Conservation (phyloP, 2,797 vertebrate species). For the Brachyrhaphis roseni region DNA sequence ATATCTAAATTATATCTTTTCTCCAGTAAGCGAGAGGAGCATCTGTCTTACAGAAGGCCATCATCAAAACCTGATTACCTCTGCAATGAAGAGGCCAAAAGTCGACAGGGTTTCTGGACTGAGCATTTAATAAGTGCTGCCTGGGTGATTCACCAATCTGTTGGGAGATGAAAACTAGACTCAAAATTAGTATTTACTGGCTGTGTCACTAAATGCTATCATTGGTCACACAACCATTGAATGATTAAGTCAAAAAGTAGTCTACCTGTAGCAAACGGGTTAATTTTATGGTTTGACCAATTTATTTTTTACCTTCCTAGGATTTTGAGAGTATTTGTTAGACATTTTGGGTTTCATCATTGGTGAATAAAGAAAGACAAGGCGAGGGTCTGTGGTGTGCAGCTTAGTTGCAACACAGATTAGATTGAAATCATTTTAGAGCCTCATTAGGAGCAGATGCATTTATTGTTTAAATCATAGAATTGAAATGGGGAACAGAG, state of each 20-base stretch:
- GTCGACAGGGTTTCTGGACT: conserved; percentile 26
- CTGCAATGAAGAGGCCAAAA: conserved; percentile 26
- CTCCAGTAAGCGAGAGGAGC: background rate
- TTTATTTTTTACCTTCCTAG: background rate
- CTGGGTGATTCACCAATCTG: conserved; percentile 51
- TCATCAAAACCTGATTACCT: conserved; percentile 19
- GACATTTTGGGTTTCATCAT: background rate
- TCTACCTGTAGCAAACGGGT: background rate
- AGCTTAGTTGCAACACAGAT: background rate
- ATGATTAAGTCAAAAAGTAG: background rate
- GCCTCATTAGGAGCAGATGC: background rate
- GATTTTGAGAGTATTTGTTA: background rate
- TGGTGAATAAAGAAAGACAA: background rate
- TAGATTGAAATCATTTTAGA: background rate
- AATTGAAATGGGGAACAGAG: background rate
- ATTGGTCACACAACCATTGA: background rate
- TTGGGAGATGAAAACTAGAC: conserved; percentile 10
- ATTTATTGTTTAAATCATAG: too few species aligned
- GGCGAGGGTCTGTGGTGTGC: background rate
- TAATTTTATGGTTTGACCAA: background rate
- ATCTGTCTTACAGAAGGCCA: conserved; percentile 2
- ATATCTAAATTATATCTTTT: background rate
- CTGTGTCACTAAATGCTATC: background rate
- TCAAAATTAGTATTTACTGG: background rate
- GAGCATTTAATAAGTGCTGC: conserved; percentile 46